Base-by-base conservation (phyloP, 2,888 invertebrate species). In the Drosophila limbata region DNA sequence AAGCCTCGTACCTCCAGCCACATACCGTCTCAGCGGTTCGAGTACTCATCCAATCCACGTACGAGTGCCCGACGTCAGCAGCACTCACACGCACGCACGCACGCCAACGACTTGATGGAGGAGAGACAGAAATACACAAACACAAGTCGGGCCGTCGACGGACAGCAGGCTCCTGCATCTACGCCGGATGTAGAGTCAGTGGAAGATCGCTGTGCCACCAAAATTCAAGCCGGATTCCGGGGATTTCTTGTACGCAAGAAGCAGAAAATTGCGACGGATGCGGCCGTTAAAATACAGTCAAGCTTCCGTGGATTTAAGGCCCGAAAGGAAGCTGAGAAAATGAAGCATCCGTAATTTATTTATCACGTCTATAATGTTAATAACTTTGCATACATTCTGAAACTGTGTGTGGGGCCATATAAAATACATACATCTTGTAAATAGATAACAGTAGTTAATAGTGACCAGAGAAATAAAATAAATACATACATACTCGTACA, bases 281-380 rank as follows among this genome's bases (percentile, higher is more conserved):
- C 93, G 4, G 93, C 93, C 0, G 92, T 92, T 1, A 93, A 93
- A 81, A 93, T 93, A 63, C 93, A 93, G 73, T 92, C 93, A 0
- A 89, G 91, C 19, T 93, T 93, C 82, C 92, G 93, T n/a, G 93
- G 92, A n/a, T 93, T 93, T 64, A 92, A 92, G 78, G 91, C 89
- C 25, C 91, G 93, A 35, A 92, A 92, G 69, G 92, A 92, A 42
- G 77, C 88, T 4, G 89, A 92, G 62, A 90, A 92, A 55, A 45
- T 91, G 13, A 91, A 91, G 60, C 89, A 91, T 55, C 82, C 89
- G 42, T 91, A 85, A 75, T 28, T 39, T 51, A 50, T 33, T 55
- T 39, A 31, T 50, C 50, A 57, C 15, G 40, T 57, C 33, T 45
- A 40, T 50, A 63, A 48, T 60, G 53, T 44, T 45, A 56, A 72